phyloP scores from a whole-genome alignment of 2,113 vertebrate species.

The Dasypus novemcinctus region DNA sequence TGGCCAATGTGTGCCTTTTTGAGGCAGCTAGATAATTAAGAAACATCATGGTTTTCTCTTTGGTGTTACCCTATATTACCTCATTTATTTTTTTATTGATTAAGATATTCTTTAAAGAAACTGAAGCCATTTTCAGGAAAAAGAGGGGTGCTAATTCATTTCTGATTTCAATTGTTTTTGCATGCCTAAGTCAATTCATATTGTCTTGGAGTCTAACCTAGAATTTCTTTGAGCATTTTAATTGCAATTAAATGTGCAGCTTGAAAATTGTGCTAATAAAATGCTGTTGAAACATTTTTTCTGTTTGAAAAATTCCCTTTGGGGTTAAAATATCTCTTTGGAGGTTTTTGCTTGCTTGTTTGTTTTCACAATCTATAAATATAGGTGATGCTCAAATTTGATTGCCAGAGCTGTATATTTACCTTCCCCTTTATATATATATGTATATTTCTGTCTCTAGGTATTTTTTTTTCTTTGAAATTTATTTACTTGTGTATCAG shows the following conservation, averaged over 20 bases:
- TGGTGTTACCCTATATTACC: neutral
- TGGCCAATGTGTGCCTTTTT: neutral
- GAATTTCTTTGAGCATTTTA: neutral
- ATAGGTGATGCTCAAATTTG: neutral
- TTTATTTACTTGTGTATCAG: slow-evolving; percentile 75
- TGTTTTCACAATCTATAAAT: neutral
- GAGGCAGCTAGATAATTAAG: slow-evolving; percentile 43
- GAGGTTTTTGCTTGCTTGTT: neutral
- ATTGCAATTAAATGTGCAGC: slow-evolving; percentile 36
- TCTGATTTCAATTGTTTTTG: neutral
- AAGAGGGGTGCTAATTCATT: neutral
- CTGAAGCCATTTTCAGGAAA: neutral
- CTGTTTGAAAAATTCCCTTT: slow-evolving; percentile 26
- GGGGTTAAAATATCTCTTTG: slow-evolving; percentile 6
- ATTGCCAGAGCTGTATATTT: neutral
- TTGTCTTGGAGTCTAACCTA: neutral
- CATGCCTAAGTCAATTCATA: neutral
- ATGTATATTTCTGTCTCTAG: slow-evolving; percentile 33
- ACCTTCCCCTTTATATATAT: slow-evolving; percentile 39
- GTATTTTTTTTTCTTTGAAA: slow-evolving; percentile 30
- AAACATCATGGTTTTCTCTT: slow-evolving; percentile 20
- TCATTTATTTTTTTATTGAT: slow-evolving; percentile 65
- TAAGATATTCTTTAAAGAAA: slow-evolving; percentile 60
- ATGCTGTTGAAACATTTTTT: slow-evolving; percentile 17
- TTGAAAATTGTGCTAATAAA: slow-evolving; percentile 45